These are phyloP conservation scores for Drosophila tani DNA, from an alignment of 1,140 invertebrate genomes.

Conservation along the genomic window DNA sequence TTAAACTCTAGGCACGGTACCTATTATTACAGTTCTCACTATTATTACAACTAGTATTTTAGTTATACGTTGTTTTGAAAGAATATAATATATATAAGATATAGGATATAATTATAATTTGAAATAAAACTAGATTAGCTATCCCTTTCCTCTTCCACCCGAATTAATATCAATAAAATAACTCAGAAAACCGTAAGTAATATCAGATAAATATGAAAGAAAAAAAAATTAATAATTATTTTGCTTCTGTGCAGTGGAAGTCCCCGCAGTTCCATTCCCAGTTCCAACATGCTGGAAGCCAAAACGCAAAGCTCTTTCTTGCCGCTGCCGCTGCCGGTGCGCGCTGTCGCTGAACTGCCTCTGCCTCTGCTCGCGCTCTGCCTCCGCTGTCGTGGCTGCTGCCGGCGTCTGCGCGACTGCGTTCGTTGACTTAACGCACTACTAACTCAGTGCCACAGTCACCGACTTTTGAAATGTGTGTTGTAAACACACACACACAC, in stretches of 20 bases:
- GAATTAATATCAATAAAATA: no score
- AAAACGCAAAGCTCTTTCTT: conserved; percentile 29
- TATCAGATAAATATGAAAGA: background rate
- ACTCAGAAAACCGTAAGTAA: background rate
- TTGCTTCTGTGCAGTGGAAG: conserved; percentile 6
- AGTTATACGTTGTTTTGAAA: no score
- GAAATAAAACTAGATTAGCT: no score
- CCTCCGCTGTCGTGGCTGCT: conserved; percentile 34
- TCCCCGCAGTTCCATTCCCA: conserved; percentile 11
- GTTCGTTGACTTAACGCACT: conserved; percentile 84
- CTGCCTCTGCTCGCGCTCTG: conserved; percentile 8
- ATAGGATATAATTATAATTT: no score
- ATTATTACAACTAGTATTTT: no score
- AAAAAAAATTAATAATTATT: background rate
- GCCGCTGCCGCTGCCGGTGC: conserved; percentile 3
- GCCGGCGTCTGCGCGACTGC: conserved; percentile 73
- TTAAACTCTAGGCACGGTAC: no score
- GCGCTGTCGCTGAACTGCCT: conserved; percentile 10
- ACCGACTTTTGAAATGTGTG: conserved; percentile 84
- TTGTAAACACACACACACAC: conserved; percentile 62
- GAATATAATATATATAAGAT: no score
- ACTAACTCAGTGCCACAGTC: conserved; percentile 80
- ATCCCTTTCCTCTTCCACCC: no score
- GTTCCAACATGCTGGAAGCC: conserved; percentile 18
- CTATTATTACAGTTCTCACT: no score